Conservation (phyloP, 2,113 vertebrate genomes). For the Odocoileus virginianus region DNA sequence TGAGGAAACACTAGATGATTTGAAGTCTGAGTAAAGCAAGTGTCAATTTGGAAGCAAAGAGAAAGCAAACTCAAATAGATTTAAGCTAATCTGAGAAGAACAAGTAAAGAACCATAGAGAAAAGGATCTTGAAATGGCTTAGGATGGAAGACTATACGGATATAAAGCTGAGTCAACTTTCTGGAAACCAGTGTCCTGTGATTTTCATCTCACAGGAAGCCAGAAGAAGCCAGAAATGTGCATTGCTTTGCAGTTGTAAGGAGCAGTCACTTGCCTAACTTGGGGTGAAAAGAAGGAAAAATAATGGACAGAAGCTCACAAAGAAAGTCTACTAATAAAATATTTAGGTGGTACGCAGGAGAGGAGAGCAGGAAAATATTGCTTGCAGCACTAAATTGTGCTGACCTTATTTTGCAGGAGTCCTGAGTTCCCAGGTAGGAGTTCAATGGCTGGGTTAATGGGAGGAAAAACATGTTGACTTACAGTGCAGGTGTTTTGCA, state of each 20-base stretch:
- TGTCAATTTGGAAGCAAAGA: slow-evolving; percentile 39
- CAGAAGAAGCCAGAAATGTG: neutral
- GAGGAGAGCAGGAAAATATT: neutral
- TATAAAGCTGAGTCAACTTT: accelerated
- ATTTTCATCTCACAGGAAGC: neutral
- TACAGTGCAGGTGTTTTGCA: neutral
- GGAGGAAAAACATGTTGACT: neutral
- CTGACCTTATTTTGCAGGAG: neutral
- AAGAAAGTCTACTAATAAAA: neutral
- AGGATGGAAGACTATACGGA: neutral
- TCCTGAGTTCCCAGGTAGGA: neutral
- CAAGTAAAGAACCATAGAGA: neutral
- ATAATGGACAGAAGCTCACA: neutral
- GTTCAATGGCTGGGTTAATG: slow-evolving; percentile 13
- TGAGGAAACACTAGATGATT: neutral
- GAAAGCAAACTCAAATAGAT: neutral
- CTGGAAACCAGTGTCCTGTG: neutral
- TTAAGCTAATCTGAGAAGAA: neutral
- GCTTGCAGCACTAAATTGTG: neutral
- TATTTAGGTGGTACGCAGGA: neutral
- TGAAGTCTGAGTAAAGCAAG: slow-evolving; percentile 33
- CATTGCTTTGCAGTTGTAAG: neutral
- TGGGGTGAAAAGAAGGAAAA: neutral
- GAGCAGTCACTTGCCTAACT: neutral
- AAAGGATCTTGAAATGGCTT: neutral